A percentile compares a stretch with the other conserved stretches of the same genome.
phyloP scores from a whole-genome alignment of 2,113 vertebrate species.

The Alouatta palliata region DNA sequence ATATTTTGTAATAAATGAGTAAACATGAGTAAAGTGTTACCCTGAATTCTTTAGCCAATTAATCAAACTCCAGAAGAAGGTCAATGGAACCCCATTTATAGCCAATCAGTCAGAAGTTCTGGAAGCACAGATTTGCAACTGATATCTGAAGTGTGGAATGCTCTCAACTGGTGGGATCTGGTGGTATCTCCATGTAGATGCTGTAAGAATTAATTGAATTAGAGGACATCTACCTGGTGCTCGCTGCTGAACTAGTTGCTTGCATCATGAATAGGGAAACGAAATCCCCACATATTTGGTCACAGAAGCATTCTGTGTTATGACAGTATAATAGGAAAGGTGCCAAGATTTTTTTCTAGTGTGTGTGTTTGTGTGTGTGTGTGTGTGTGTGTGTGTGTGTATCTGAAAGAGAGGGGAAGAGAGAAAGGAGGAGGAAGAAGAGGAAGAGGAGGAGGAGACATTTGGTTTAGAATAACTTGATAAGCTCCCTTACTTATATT shows the following conservation, averaged over 20 bases:
- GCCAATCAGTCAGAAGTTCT: not conserved
- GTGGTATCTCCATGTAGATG: too few relatives aligned
- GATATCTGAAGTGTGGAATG: not conserved
- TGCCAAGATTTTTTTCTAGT: too few relatives aligned
- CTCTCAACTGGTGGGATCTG: not conserved
- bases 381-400: not conserved
- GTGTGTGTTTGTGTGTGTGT: fast-evolving
- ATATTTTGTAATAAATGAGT: not conserved
- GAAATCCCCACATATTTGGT: not conserved
- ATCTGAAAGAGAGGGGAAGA: not conserved
- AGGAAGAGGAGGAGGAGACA: not conserved
- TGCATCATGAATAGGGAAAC: not conserved
- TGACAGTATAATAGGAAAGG: not conserved
- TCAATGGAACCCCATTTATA: not conserved
- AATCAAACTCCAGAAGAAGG: not conserved
- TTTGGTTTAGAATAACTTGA: not conserved
- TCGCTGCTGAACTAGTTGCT: not conserved
- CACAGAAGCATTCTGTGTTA: not conserved
- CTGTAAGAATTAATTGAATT: not conserved
- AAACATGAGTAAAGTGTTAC: not conserved
- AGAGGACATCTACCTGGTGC: not conserved
- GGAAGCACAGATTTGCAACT: not conserved
- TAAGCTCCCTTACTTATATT: not conserved
- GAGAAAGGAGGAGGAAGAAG: not conserved
- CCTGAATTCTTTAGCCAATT: not conserved